These are phyloP conservation scores for Microplitis demolitor DNA, from an alignment of 1,140 invertebrate species.

Conservation along the genomic window DNA sequence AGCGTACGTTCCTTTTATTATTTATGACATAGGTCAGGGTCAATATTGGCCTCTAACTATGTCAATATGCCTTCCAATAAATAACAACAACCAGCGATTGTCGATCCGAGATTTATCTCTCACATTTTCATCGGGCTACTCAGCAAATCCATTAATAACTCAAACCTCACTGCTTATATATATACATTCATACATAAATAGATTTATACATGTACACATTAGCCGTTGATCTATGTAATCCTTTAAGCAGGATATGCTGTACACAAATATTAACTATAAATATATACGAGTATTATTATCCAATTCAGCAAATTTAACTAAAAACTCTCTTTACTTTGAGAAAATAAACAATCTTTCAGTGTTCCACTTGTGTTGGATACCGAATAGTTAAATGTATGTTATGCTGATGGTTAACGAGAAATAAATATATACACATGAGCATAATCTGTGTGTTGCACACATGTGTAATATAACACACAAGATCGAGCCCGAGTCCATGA, in stretches of 20 bases:
- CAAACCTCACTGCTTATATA: neutral
- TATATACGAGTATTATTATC: neutral
- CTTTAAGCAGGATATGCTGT: neutral
- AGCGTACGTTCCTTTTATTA: neutral
- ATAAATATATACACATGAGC: neutral
- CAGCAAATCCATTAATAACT: conserved; percentile 5
- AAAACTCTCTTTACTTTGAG: neutral
- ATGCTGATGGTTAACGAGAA: no score
- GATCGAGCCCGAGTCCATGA: neutral
- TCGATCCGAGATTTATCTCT: neutral
- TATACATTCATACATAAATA: no score
- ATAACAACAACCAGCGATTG: neutral
- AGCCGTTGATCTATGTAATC: neutral
- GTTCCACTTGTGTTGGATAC: neutral
- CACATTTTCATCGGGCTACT: neutral
- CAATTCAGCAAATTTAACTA: neutral
- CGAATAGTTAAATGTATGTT: no score
- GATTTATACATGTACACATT: no score
- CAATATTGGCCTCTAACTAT: neutral
- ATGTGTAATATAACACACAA: neutral
- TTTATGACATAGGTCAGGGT: conserved; percentile 7
- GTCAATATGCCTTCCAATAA: neutral
- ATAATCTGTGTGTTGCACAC: neutral
- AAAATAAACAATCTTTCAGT: neutral
- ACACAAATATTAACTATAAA: neutral